Conservation (phyloP, 2,888 invertebrate species). For the Spialia ferax region DNA sequence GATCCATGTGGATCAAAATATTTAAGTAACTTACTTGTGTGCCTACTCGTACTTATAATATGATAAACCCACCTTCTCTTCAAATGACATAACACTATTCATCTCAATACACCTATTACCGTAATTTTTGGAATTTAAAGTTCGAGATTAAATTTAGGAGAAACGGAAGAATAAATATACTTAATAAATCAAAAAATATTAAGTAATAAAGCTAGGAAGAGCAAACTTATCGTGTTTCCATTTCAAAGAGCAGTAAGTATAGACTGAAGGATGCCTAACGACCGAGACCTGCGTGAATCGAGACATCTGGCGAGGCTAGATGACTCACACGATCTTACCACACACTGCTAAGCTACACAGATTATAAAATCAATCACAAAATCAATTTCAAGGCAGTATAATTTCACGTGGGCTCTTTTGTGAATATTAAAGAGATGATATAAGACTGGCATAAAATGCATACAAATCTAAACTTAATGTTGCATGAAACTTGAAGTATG, state of each 20-base stretch:
- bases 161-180: too few species aligned
- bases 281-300: conserved; percentile 22
- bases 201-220: not conserved
- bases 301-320: conserved; percentile 32
- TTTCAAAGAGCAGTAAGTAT: conserved; percentile 1
- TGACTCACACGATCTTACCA: conserved; percentile 26
- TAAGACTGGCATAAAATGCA: not conserved
- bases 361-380: conserved; percentile 34
- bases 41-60: too few species aligned
- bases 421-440: conserved; percentile 13
- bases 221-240: not conserved
- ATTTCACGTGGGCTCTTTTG: conserved; percentile 16
- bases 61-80: too few species aligned
- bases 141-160: too few species aligned
- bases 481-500: not conserved
- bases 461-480: not conserved
- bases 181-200: not conserved
- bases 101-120: too few species aligned
- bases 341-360: conserved; percentile 26
- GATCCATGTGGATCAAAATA: too few species aligned
- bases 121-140: too few species aligned
- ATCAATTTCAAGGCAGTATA: conserved; percentile 29
- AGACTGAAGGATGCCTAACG: conserved; percentile 14
- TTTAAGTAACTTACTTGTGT: too few species aligned
- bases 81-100: too few species aligned